Base-by-base conservation (phyloP, 2,888 invertebrate genomes). In the Chymomyza amoena region DNA sequence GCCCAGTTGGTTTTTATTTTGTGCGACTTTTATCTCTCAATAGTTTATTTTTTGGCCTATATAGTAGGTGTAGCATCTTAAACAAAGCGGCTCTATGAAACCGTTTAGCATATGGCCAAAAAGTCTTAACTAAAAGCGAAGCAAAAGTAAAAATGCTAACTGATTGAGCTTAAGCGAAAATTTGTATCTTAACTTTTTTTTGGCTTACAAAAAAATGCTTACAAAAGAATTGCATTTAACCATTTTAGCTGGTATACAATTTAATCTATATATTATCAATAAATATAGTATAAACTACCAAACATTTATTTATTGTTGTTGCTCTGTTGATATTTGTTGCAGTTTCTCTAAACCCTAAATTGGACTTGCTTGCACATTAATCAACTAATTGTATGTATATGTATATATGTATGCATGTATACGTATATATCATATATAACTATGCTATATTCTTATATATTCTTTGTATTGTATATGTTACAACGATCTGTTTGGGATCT, bases 401-500 rank as follows among this genome's bases (percentile, higher is more conserved):
- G n/a, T n/a, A 25, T 25, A 25, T 25, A 25, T 25, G 25, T 25
- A 25, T 25, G 25, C 25, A 51, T 83, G 79, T 81, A 86, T 74
- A 74, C 69, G 45, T 62, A 62, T 71, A 72, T 84, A 84, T 77
- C 75, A 50, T 64, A 64, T 66, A 72, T 85, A 81, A 82, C 80
- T 80, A 81, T 60, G 59, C 85, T 84, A 84, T 60, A 62, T 81
- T 77, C 56, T 69, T 78, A 80, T 84, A 77, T 57, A 10, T 57
- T 57, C 72, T 75, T 75, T 64, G 84, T 83, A 83, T 86, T 83
- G 83, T 84, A 79, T 83, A 83, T 83, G 83, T 83, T 83, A 83
- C 83, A 83, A 70, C 72, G 87, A 86, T 84, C 87, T 75, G 70
- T 60, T 69, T 66, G 75, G 73, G 80, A 86, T 86, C 83, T 76